Evolutionary conservation across 1,140 invertebrate species (phyloP).

Genomic region (Conus ventricosus): DNA sequence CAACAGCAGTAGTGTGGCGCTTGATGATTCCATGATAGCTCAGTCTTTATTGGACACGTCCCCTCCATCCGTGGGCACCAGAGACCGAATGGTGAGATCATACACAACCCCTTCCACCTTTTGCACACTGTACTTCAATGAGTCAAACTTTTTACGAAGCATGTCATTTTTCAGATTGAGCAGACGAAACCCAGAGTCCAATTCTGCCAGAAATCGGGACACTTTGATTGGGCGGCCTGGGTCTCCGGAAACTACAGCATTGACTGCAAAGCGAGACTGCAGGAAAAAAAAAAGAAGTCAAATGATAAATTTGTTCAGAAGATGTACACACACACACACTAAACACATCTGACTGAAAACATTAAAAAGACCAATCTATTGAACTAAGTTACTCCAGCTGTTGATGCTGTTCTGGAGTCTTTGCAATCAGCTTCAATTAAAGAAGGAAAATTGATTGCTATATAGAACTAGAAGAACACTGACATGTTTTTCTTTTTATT

Average conservation of each 20-base stretch:
- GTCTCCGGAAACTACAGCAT: slow-evolving; percentile 90
- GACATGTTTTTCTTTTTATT: no score
- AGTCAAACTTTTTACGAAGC: slow-evolving; percentile 91
- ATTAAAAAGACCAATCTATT: no score
- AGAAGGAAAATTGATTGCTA: no score
- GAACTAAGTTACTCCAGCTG: no score
- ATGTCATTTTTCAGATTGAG: slow-evolving; percentile 94
- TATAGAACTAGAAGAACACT: no score
- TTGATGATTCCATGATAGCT: background rate
- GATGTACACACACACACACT: no score
- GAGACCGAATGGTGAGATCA: slow-evolving; percentile 90
- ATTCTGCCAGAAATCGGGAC: slow-evolving; percentile 87
- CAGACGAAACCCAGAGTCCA: slow-evolving; percentile 91
- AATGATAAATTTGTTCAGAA: no score
- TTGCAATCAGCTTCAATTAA: no score
- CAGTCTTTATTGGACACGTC: slow-evolving; percentile 3
- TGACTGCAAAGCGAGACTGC: slow-evolving; percentile 85
- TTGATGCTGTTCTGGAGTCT: no score
- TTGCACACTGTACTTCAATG: slow-evolving; percentile 93
- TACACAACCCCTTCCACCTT: slow-evolving; percentile 97
- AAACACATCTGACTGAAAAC: no score
- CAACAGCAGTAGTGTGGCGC: no score
- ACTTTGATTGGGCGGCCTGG: slow-evolving; percentile 88
- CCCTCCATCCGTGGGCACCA: slow-evolving; percentile 71
- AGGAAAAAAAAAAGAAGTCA: slow-evolving; percentile 43